Conservation (phyloP, 2,888 invertebrate genomes). For the Drosophila fungiperda region DNA sequence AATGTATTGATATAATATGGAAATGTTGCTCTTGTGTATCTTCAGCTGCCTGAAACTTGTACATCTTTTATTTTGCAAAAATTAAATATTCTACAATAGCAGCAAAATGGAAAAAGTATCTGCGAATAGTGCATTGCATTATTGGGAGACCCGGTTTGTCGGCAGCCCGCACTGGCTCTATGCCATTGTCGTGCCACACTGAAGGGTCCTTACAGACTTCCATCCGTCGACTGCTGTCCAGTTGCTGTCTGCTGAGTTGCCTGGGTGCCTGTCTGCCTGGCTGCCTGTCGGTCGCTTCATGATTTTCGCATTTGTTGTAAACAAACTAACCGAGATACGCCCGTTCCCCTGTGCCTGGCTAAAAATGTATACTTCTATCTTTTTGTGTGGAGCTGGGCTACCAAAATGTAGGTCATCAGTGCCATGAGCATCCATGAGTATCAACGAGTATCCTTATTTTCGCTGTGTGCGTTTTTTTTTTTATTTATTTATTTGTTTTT, state of each 20-base stretch:
- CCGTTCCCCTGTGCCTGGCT: constrained; percentile 16
- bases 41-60: constrained; percentile 40
- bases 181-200: constrained; percentile 48
- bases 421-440: constrained; percentile 45
- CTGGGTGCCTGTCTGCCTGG: constrained; percentile 11
- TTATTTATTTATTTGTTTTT: constrained; percentile 1
- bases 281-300: constrained; percentile 38
- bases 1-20: constrained; percentile 66
- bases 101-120: constrained; percentile 19
- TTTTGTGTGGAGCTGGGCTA: constrained; percentile 21
- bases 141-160: constrained; percentile 65
- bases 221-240: constrained; percentile 30
- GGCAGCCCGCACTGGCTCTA: constrained; percentile 31
- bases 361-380: constrained; percentile 41
- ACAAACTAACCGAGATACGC: constrained; percentile 55
- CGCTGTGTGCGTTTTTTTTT: constrained; percentile 10
- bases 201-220: constrained; percentile 67
- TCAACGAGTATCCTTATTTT: constrained; percentile 45
- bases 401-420: constrained; percentile 71
- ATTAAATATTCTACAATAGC: constrained; percentile 40
- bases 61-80: constrained; percentile 53
- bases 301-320: constrained; percentile 64
- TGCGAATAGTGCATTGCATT: constrained; percentile 59
- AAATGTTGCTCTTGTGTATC: constrained; percentile 51
- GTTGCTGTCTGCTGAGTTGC: constrained; percentile 7